Conservation (phyloP, 2,797 vertebrate genomes). For the Chaunax sp. region DNA sequence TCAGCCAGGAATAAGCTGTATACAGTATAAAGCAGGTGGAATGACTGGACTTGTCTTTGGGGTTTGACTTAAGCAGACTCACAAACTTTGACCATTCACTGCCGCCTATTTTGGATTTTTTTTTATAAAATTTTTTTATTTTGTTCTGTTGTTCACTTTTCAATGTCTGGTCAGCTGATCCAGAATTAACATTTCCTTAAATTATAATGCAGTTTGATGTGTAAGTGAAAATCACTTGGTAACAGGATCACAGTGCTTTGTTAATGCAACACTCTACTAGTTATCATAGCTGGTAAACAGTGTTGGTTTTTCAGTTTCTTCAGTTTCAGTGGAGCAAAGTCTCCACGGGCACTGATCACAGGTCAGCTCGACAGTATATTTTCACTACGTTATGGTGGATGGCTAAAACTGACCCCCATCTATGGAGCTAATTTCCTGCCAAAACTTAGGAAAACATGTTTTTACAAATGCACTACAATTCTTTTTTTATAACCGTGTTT, state of each 20-base stretch:
- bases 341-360: slow-evolving; percentile 29
- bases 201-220: slow-evolving; percentile 67
- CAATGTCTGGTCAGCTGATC: slow-evolving; percentile 40
- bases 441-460: no score
- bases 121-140: slow-evolving; percentile 10
- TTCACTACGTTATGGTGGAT: slow-evolving; percentile 10
- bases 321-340: slow-evolving; percentile 25
- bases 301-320: slow-evolving; percentile 44
- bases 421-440: no score
- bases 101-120: slow-evolving; percentile 54
- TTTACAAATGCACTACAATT: no score
- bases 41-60: slow-evolving; percentile 55
- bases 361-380: slow-evolving; percentile 20
- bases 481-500: no score
- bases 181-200: slow-evolving; percentile 72
- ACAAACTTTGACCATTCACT: slow-evolving; percentile 66
- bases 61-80: slow-evolving; percentile 57
- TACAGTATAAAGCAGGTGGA: slow-evolving; percentile 65
- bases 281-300: slow-evolving; percentile 47
- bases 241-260: slow-evolving; percentile 50
- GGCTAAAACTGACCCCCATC: slow-evolving; percentile 14
- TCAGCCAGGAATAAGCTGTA: slow-evolving; percentile 81
- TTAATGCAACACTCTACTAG: slow-evolving; percentile 55
- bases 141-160: slow-evolving; percentile 37
- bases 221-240: slow-evolving; percentile 59